Evolutionary conservation across 1,140 invertebrate genomes (phyloP).

Genomic region (Tetramorium parvispinum): DNA sequence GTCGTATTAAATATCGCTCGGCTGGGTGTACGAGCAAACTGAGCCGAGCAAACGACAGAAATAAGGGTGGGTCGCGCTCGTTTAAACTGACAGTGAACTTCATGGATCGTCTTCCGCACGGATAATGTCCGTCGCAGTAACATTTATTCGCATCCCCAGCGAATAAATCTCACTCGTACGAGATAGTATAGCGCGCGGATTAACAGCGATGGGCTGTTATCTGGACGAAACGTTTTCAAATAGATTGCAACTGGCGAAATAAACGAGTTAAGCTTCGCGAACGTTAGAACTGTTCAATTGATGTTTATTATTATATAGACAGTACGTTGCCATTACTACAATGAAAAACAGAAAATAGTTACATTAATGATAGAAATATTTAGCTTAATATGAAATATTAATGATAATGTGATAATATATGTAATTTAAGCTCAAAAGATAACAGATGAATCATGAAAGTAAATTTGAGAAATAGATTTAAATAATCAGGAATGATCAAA

Average conservation of each 20-base stretch:
- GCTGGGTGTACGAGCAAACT: background rate
- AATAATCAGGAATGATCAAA: background rate
- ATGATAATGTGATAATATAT: background rate
- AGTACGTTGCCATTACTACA: background rate
- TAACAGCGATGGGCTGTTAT: background rate
- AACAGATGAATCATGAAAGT: background rate
- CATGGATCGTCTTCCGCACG: background rate
- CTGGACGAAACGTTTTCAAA: background rate
- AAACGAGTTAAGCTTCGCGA: background rate
- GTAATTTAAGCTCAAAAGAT: background rate
- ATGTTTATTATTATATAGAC: background rate
- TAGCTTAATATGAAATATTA: background rate
- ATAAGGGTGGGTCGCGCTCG: background rate
- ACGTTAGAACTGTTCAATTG: background rate
- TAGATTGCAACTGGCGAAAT: background rate
- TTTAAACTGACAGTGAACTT: conserved; percentile 40
- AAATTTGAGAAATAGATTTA: background rate
- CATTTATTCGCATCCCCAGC: background rate
- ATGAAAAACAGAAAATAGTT: background rate
- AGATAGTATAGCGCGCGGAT: background rate
- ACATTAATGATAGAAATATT: background rate
- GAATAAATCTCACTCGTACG: background rate
- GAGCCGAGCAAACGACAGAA: conserved; percentile 17
- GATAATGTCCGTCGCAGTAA: background rate
- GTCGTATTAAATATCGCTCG: conserved; percentile 45